Conservation (phyloP, 2,113 vertebrate species). For the Phaetusa simplex region DNA sequence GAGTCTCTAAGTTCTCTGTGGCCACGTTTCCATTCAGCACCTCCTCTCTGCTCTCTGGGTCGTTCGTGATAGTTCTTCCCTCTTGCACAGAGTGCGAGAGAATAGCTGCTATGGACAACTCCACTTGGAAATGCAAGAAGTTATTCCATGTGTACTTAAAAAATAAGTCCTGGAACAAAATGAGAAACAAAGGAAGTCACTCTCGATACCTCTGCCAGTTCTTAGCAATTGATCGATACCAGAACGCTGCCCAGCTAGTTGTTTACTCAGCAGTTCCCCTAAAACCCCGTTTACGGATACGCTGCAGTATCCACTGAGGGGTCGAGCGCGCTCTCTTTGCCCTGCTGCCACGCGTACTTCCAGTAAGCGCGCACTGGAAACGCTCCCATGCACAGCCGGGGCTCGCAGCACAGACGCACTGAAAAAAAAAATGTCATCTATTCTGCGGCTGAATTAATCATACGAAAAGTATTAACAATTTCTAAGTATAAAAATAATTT, state of each 20-base stretch:
- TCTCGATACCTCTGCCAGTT: rapidly evolving
- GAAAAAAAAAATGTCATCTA: background rate
- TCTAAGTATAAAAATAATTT: background rate
- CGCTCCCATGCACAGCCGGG: background rate
- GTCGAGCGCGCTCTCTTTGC: background rate
- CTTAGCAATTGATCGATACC: rapidly evolving
- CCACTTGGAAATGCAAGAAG: constrained; percentile 98
- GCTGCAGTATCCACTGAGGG: rapidly evolving
- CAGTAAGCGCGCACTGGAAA: background rate
- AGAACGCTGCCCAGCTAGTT: background rate
- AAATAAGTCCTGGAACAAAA: constrained; percentile 87
- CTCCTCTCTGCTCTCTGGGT: constrained; percentile 47
- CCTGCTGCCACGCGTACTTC: rapidly evolving
- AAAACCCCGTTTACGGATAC: rapidly evolving
- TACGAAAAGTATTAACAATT: background rate
- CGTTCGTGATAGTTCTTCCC: constrained; percentile 21
- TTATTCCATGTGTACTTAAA: constrained; percentile 99
- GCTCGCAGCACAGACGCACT: background rate
- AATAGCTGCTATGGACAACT: constrained; percentile 90
- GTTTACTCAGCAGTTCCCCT: background rate
- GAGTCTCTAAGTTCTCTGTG: background rate
- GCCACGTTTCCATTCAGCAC: background rate
- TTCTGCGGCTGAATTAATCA: background rate
- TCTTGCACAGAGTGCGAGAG: constrained; percentile 83
- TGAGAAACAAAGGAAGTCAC: background rate